Conservation (phyloP, 2,113 vertebrate species). For the Myrmecobius fasciatus region DNA sequence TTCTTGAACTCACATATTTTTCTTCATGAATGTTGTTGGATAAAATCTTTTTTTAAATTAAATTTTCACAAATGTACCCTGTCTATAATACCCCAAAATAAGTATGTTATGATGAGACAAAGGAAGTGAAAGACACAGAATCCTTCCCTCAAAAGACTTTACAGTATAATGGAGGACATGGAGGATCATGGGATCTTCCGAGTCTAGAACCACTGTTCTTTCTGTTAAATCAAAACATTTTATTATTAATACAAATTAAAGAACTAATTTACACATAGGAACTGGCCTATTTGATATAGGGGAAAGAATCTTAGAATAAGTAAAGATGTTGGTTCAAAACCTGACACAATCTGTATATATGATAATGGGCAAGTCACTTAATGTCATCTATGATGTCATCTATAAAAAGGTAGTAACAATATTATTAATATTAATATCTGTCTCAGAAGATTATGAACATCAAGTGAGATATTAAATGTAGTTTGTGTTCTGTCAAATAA, state of each 20-base stretch:
- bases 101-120: neutral
- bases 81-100: neutral
- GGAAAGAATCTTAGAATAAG: neutral
- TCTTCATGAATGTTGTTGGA: conserved; percentile 7
- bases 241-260: neutral
- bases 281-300: neutral
- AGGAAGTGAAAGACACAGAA: neutral
- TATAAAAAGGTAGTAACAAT: neutral
- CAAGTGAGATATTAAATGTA: neutral
- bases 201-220: neutral
- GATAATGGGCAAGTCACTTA: neutral
- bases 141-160: conserved; percentile 31
- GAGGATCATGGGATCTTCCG: neutral
- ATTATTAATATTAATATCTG: neutral
- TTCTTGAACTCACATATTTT: neutral
- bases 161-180: neutral
- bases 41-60: neutral
- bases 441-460: neutral
- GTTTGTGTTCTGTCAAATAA: too few relatives aligned
- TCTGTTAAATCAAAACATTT: neutral
- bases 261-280: neutral
- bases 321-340: neutral
- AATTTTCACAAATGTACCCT: conserved; percentile 6
- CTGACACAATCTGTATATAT: neutral
- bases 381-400: neutral